Evolutionary conservation across 64 coral and sea anemone genomes (phyloP).

Genomic region (Acropora tenuis): DNA sequence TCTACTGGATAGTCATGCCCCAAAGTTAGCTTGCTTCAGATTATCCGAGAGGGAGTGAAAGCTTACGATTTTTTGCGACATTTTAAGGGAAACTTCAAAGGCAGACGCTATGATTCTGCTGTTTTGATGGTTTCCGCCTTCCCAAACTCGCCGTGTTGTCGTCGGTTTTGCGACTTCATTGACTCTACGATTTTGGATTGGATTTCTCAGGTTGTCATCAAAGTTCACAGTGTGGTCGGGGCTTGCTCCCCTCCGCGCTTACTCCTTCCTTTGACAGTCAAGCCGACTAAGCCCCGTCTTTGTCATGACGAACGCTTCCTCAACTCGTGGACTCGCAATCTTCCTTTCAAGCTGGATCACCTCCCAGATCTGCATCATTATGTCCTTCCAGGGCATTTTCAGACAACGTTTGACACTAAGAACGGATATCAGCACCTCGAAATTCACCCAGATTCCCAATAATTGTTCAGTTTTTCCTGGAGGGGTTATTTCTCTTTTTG

Average conservation of each 20-base stretch:
- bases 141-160: too few relatives aligned
- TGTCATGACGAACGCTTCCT: too few relatives aligned
- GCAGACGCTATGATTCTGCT: too few relatives aligned
- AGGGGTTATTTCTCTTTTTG: conserved; percentile 11
- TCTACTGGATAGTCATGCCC: not conserved
- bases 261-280: not conserved
- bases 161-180: conserved; percentile 11
- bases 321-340: too few relatives aligned
- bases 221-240: conserved; percentile 1
- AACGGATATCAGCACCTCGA: not conserved
- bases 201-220: conserved; percentile 13
- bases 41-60: conserved; percentile 29
- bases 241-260: not conserved
- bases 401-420: not conserved
- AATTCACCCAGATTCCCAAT: conserved; percentile 13
- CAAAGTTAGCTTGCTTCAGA: not conserved
- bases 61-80: not conserved
- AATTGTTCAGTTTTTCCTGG: conserved; percentile 18
- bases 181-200: conserved; percentile 17
- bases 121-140: too few relatives aligned
- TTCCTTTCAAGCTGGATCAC: not conserved
- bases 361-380: conserved; percentile 41
- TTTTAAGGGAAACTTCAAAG: too few relatives aligned
- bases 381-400: not conserved
- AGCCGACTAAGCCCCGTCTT: too few relatives aligned